A percentile compares a stretch with the other conserved stretches of the same genome.
These are phyloP conservation scores for Amorpha juglandis DNA, from an alignment of 2,888 invertebrate species.

Conservation along the genomic window DNA sequence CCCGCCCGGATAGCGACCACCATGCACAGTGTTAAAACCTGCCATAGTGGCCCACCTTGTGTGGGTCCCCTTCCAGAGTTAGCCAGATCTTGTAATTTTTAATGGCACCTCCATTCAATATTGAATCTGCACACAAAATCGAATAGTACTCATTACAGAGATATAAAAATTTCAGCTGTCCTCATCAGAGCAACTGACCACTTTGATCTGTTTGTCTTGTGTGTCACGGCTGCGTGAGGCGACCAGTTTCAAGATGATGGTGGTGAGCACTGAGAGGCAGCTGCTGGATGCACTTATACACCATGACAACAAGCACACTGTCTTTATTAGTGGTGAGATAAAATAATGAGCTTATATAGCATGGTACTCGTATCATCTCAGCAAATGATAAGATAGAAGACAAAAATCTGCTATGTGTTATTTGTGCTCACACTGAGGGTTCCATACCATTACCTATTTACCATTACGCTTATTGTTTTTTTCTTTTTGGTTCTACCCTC, in stretches of 20 bases:
- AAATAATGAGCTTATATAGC: background rate
- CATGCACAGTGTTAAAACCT: no score
- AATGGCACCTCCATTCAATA: no score
- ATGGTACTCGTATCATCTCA: background rate
- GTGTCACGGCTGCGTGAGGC: slow-evolving; percentile 60
- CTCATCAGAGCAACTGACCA: slow-evolving; percentile 46
- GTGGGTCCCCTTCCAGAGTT: no score
- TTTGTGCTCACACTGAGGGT: no score
- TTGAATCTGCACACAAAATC: background rate
- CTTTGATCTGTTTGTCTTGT: slow-evolving; percentile 59
- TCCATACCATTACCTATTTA: no score
- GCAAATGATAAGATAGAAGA: no score
- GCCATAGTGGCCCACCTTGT: no score
- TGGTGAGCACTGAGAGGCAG: slow-evolving; percentile 54
- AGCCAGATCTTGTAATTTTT: no score
- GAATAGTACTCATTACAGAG: background rate
- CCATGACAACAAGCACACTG: slow-evolving; percentile 46
- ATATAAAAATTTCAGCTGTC: slow-evolving; percentile 56
- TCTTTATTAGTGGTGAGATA: slow-evolving; percentile 58
- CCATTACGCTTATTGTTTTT: no score
- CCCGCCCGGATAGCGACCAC: no score
- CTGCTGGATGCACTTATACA: slow-evolving; percentile 44
- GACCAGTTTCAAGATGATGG: slow-evolving; percentile 56
- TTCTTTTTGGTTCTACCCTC: no score
- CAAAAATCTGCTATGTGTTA: no score